Evolutionary conservation across 2,797 vertebrate genomes (phyloP).

Genomic region (Pyrocephalus nanus): DNA sequence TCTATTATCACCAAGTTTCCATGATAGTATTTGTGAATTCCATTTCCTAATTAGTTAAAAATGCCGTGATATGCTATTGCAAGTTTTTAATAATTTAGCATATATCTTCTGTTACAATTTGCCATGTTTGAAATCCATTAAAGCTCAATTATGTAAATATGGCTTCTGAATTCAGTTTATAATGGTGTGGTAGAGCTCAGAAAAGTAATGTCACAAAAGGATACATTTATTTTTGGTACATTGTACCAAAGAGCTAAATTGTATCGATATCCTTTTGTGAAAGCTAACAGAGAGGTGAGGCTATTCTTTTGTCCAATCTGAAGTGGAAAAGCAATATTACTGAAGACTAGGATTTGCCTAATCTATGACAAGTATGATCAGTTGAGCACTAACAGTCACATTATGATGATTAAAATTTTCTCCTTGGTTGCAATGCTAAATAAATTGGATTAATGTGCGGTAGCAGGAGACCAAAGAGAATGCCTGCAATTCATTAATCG

Average conservation of each 20-base stretch:
- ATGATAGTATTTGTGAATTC: neutral
- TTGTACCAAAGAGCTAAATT: neutral
- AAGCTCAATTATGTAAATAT: neutral
- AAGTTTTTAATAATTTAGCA: neutral
- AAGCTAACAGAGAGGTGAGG: neutral
- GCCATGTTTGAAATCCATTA: neutral
- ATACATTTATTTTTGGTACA: neutral
- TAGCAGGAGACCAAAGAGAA: neutral
- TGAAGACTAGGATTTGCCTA: neutral
- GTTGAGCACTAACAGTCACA: neutral
- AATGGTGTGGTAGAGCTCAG: neutral
- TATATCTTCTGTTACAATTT: neutral
- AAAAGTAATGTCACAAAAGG: neutral
- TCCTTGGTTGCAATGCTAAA: neutral
- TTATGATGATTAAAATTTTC: constrained; percentile 3
- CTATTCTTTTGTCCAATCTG: neutral
- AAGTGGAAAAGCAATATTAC: neutral
- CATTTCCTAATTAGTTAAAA: neutral
- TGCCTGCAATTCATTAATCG: neutral
- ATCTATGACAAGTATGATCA: neutral
- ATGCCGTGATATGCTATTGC: neutral
- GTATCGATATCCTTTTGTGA: neutral
- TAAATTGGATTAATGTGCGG: neutral
- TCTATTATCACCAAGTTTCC: neutral
- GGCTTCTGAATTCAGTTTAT: neutral